Evolutionary conservation across 2,113 vertebrate species (phyloP), one percentile per base, ranked within the genome.

Genomic region (Scalopus aquaticus): DNA sequence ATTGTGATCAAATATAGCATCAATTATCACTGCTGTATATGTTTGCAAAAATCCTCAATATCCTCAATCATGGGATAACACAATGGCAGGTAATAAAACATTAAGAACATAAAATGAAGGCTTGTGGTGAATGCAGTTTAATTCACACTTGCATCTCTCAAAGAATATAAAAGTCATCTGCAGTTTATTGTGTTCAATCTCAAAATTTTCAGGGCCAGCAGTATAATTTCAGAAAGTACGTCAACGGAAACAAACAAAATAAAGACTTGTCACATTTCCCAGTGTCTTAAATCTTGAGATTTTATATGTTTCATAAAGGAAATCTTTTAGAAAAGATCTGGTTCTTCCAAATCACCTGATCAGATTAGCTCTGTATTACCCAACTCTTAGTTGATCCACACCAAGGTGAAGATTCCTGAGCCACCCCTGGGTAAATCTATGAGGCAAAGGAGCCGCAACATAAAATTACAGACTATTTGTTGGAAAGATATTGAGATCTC

Each of bases 121-220:
- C 5, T 56, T 44, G 79, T 24, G 10, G 42, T 69, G 35, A 89
- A 83, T 51, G 19, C 26, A 81, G n/a, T 51, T 94, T 82, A 72
- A 91, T 86, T 49, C 51, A 86, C 22, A 60, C 28, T 42, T 28
- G 30, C 35, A 26, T 79, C 30, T 89, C 65, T 74, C 24, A n/a
- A 92, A 92, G 30, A 92, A 42, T 39, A 35, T n/a, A 64, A 74
- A 46, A 73, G 42, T 87, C 15, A 74, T 35, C 69, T 73, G 12
- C 62, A 86, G 12, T 90, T 87, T 78, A 79, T 26, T 51, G 0
- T 37, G 49, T 67, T 80, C 30, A 84, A 16, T 51, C 62, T 79
- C 65, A 84, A 90, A 89, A 96, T 79, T 90, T 86, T 20, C 67
- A 58, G 32, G 46, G 10, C 12, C 64, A 84, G 30, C 79, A 95